Evolutionary conservation across 2,797 vertebrate species (phyloP).

Genomic region (Caiman crocodilus): DNA sequence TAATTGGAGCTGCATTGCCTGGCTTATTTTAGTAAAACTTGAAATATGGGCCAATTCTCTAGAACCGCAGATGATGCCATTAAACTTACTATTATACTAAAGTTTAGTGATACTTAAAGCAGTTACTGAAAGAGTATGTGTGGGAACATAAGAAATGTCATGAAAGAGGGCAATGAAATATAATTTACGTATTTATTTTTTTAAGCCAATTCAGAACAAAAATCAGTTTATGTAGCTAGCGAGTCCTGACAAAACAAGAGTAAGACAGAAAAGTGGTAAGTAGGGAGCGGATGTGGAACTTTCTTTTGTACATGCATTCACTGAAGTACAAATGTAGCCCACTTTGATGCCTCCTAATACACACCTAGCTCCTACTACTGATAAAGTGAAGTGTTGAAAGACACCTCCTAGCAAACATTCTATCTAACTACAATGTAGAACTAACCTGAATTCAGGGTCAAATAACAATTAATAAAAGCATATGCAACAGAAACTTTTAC

Average conservation of each 20-base stretch:
- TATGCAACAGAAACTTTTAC: neutral
- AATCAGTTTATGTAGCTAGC: neutral
- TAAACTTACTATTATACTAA: neutral
- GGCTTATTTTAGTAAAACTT: constrained; percentile 9
- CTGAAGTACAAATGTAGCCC: neutral
- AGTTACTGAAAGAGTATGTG: rapidly evolving
- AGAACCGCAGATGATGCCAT: neutral
- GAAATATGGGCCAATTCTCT: neutral
- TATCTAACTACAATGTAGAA: neutral
- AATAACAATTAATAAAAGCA: neutral
- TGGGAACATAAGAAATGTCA: neutral
- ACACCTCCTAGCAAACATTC: neutral
- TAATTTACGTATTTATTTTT: neutral
- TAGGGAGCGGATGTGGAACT: neutral
- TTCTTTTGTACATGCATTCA: neutral
- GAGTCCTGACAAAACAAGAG: neutral
- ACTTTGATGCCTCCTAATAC: neutral
- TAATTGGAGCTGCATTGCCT: neutral
- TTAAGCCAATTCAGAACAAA: neutral
- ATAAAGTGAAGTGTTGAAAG: neutral
- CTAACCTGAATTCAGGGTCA: neutral
- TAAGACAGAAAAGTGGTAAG: neutral
- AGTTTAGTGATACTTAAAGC: neutral
- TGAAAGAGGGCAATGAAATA: neutral
- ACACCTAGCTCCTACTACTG: neutral